Base-by-base conservation (phyloP, 2,113 vertebrate genomes). In the Etheostoma cragini region DNA sequence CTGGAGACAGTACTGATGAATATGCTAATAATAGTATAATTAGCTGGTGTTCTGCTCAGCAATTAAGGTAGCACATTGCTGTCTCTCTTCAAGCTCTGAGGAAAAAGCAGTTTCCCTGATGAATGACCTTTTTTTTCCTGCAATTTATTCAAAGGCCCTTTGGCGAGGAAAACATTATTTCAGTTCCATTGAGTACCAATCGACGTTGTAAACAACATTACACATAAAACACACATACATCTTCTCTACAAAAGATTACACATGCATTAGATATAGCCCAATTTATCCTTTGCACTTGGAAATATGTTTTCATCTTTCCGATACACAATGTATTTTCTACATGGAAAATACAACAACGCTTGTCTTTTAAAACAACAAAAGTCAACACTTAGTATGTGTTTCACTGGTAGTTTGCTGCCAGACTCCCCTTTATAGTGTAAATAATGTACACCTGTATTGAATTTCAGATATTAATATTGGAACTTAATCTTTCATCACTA, bases 21-120 rank as follows among this genome's bases (percentile, higher is more conserved):
- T 76, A 64, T 84, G 65, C 70, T 80, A 49, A 88, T 80, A 82
- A 74, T 80, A 72, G 83, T 83, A 75, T 86, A 91, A 91, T 91
- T 85, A 90, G 82, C 53, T 57, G 24, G 26, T 91, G 90, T 85
- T 81, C 78, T 85, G 72, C 79, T 88, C 84, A 81, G 82, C 73
- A 79, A 76, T 88, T 86, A 72, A 71, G 83, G 83, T 82, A 85
- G 67, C 68, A 60, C 57, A 66, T 66, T 78, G 42, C 56, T 63
- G 38, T 65, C 22, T 83, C 53, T 50, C 24, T 54, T 64, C 47
- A 6, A 50, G 62, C 71, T 83, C 63, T n/a, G 53, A 73, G 66
- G 62, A 60, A 78, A 72, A 47, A 81, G 46, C 72, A 42, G 6
- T 82, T 87, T 82, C 65, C 85, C 60, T 21, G 22, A 33, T 81